Evolutionary conservation across 2,888 invertebrate genomes (phyloP).

Genomic region (Microctonus hyperodae): DNA sequence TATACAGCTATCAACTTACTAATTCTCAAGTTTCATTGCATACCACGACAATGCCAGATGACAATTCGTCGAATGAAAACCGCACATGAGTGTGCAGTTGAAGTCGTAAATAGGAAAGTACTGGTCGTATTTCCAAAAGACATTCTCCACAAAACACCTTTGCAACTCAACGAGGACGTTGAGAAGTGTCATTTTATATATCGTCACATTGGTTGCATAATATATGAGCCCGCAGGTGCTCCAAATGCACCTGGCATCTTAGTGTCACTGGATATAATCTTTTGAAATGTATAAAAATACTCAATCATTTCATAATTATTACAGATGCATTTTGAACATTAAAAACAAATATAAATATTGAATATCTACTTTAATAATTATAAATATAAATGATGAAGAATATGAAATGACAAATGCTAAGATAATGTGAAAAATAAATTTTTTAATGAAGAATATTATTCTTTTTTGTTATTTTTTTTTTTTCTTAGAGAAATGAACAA

Average conservation of each 20-base stretch:
- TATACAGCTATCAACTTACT: not conserved
- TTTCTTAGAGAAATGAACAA: too few species aligned
- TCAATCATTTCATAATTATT: not conserved
- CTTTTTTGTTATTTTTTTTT: too few species aligned
- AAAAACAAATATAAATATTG: too few species aligned
- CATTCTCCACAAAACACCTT: slow-evolving; percentile 11
- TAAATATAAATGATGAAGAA: too few species aligned
- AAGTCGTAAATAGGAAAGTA: slow-evolving; percentile 16
- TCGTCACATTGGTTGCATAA: slow-evolving; percentile 22
- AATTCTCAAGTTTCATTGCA: not conserved
- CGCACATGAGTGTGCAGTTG: not conserved
- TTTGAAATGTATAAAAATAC: not conserved
- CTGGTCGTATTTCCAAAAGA: slow-evolving; percentile 7
- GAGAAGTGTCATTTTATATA: slow-evolving; percentile 9
- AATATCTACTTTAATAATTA: too few species aligned
- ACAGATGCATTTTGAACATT: not conserved
- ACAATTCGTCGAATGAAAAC: not conserved
- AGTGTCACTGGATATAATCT: not conserved
- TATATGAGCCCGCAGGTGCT: slow-evolving; percentile 27
- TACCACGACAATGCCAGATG: not conserved
- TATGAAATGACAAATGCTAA: too few species aligned
- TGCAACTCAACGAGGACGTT: slow-evolving; percentile 5
- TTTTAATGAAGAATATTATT: too few species aligned
- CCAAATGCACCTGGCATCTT: slow-evolving; percentile 26
- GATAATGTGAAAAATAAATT: too few species aligned